Percentiles rank a stretch among this genome's conserved stretches.
phyloP scores from a whole-genome alignment of 1,140 invertebrate genomes.

The Anoplolepis gracilipes region DNA sequence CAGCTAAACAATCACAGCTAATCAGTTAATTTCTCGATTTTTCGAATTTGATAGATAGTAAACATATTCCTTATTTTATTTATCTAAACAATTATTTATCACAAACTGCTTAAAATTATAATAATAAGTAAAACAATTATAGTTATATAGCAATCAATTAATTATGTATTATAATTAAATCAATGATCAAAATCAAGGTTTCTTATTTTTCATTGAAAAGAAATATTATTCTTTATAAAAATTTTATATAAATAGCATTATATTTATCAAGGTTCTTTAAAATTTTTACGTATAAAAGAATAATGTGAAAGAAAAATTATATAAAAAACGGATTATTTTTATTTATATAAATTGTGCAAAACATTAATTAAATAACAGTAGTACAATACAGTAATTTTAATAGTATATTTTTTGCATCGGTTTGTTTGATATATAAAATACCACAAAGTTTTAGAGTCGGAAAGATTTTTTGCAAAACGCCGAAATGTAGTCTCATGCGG shows the following conservation, averaged over 20 bases:
- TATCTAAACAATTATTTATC: neutral
- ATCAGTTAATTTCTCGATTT: slow-evolving; percentile 44
- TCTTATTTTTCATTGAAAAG: neutral
- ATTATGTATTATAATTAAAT: neutral
- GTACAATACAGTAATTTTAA: slow-evolving; percentile 22
- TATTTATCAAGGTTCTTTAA: neutral
- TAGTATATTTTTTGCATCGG: neutral
- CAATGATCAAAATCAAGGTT: neutral
- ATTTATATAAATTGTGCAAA: neutral
- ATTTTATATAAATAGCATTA: neutral
- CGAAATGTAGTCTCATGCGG: slow-evolving; percentile 4
- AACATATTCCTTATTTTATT: neutral
- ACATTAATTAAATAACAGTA: neutral
- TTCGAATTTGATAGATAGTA: neutral
- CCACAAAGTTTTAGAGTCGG: slow-evolving; percentile 17
- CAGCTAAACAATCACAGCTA: slow-evolving; percentile 62
- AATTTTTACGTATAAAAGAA: too few species aligned
- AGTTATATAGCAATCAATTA: neutral
- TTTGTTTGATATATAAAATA: slow-evolving; percentile 22
- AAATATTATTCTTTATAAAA: neutral
- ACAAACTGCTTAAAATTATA: too few species aligned
- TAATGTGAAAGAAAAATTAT: too few species aligned
- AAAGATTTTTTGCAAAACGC: slow-evolving; percentile 38
- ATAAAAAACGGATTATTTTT: slow-evolving; percentile 8
- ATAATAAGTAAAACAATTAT: neutral